Percentiles rank a stretch among this genome's conserved stretches.
These are phyloP conservation scores for Lypha dubia DNA, from an alignment of 2,888 invertebrate species.

Conservation along the genomic window DNA sequence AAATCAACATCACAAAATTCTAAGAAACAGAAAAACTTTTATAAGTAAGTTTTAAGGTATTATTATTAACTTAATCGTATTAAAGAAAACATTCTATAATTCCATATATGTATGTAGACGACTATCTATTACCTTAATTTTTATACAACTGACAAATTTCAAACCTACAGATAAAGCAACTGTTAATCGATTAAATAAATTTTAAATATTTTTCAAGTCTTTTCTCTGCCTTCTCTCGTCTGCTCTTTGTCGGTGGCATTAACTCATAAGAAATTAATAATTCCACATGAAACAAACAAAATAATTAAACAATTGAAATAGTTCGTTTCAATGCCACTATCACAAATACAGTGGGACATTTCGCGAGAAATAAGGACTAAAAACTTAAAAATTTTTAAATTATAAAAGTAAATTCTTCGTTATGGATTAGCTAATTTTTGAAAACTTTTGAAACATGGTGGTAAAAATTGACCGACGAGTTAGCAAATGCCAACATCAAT, in stretches of 20 bases:
- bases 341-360: not conserved
- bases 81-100: too few species aligned
- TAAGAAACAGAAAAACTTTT: too few species aligned
- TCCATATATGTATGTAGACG: too few species aligned
- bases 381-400: too few species aligned
- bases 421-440: too few species aligned
- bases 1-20: not conserved
- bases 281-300: not conserved
- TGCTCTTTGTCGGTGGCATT: not conserved
- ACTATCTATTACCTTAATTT: too few species aligned
- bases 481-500: too few species aligned
- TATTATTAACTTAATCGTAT: not conserved
- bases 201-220: not conserved
- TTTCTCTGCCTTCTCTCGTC: not conserved
- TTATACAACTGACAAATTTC: not conserved
- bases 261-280: not conserved
- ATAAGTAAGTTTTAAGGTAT: not conserved
- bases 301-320: not conserved
- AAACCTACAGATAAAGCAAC: not conserved
- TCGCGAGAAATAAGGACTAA: not conserved
- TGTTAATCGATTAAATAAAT: not conserved
- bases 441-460: too few species aligned
- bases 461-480: too few species aligned
- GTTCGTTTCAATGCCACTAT: too few species aligned
- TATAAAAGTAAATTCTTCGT: too few species aligned